Base-by-base conservation (phyloP, 2,888 invertebrate genomes). In the Bruchidius siliquastri region DNA sequence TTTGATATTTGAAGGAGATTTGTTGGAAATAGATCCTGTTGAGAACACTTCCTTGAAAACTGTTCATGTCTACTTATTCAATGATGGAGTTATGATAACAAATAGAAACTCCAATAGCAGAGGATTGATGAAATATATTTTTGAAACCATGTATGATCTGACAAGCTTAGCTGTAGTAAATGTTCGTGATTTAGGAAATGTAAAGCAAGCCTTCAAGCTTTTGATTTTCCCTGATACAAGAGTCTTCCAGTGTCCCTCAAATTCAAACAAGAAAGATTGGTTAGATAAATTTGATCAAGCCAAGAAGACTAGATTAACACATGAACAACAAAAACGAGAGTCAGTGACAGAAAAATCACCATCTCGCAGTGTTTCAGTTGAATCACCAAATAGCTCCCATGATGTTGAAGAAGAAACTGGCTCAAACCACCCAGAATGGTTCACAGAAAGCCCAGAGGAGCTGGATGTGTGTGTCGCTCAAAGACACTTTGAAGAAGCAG, bases 401-500 rank as follows among this genome's bases (percentile, higher is more conserved):
- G 84, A 88, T 75, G 79, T 81, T 26, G 86, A 86, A 73, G 87
- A 87, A 70, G 86, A 86, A 66, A 78, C 77, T 68, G 79, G 80
- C n/a, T 79, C 79, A 13, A 77, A 79, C 22, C 86, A 86, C 68
- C 95, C 96, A 0, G 96, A 96, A 83, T 98, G 98, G 98, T 87
- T 98, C 73, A 87, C 92, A 74, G 97, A 98, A 86, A 92, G 96
- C 2, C 93, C 96, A 0, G 98, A 98, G 85, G 98, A 98, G 86
- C 88, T 99, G 73, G 97, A 99, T 88, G 97, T 98, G 20, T 91
- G 94, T 81, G 95, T 98, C 78, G 98, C 98, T 0, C 97, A 98
- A 86, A 91, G 98, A 80, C 96, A 98, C 86, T 98, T 98, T 84
- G 96, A 97, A 85, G 96, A 95, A 83, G 97, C 97, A 0, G 93